phyloP scores from a whole-genome alignment of 2,888 invertebrate genomes.

The Sabellastarte sp. region DNA sequence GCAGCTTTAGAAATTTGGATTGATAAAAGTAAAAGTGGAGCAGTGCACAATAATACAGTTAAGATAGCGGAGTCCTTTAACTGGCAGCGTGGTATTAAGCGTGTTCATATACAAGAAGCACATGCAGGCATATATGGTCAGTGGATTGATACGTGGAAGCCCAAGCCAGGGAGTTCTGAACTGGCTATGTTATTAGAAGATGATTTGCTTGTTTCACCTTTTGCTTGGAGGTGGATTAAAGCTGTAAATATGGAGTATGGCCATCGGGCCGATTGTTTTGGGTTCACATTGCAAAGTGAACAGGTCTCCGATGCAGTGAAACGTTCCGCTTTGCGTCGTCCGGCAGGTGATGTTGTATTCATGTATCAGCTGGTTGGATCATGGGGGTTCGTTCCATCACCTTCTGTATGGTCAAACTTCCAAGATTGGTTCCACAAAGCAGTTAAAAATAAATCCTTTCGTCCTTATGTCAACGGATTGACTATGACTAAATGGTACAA shows the following conservation, averaged over 20 bases:
- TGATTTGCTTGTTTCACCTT: constrained; percentile 39
- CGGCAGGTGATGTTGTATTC: constrained; percentile 1
- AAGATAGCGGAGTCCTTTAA: constrained; percentile 20
- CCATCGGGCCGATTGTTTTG: constrained; percentile 27
- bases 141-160: constrained; percentile 39
- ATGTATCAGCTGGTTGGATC: constrained; percentile 10
- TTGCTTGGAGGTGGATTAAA: constrained; percentile 39
- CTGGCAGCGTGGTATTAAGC: constrained; percentile 25
- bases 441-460: constrained; percentile 21
- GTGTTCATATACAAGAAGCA: constrained; percentile 23
- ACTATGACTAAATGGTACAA: constrained; percentile 39
- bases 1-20: constrained; percentile 32
- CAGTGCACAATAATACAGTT: constrained; percentile 20
- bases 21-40: constrained; percentile 19
- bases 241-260: constrained; percentile 36
- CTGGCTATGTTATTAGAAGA: constrained; percentile 44
- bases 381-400: constrained; percentile 14
- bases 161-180: constrained; percentile 28
- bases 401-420: constrained; percentile 8
- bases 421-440: constrained; percentile 11
- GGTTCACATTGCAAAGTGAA: constrained; percentile 26
- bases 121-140: constrained; percentile 34
- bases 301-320: constrained; percentile 9
- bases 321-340: not conserved
- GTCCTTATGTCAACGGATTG: constrained; percentile 38